Conservation (phyloP, 2,113 vertebrate species). For the Trichomycterus rosablanca region DNA sequence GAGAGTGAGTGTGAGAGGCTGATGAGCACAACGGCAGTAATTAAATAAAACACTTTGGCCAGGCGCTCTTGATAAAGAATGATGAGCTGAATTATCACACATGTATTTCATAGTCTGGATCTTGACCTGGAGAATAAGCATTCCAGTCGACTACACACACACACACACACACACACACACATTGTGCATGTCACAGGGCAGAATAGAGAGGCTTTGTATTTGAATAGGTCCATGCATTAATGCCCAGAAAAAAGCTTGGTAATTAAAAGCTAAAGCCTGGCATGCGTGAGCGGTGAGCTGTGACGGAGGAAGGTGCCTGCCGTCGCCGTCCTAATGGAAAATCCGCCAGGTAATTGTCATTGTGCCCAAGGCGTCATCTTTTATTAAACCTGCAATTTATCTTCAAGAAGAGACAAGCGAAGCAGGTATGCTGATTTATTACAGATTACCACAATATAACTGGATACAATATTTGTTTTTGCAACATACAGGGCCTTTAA, state of each 20-base stretch:
- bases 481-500: too few species aligned
- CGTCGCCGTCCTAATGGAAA: constrained; percentile 59
- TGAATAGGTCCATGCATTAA: constrained; percentile 5
- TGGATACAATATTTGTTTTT: constrained; percentile 27
- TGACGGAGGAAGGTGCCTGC: constrained; percentile 68
- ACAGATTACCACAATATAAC: constrained; percentile 17
- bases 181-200: constrained; percentile 27
- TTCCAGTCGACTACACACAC: constrained; percentile 35
- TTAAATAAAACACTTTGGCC: constrained; percentile 54
- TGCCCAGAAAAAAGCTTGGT: constrained; percentile 56
- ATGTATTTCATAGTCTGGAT: constrained; percentile 36
- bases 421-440: constrained; percentile 63
- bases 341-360: constrained; percentile 79
- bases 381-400: constrained; percentile 74
- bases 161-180: constrained; percentile 38
- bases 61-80: constrained; percentile 56
- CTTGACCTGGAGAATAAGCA: constrained; percentile 26
- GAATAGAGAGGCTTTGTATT: constrained; percentile 17
- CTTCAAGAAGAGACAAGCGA: constrained; percentile 54
- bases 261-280: constrained; percentile 71
- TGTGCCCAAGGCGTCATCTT: constrained; percentile 65
- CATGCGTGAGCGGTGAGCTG: constrained; percentile 61
- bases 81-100: constrained; percentile 55
- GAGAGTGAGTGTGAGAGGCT: constrained; percentile 4
- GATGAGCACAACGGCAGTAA: constrained; percentile 8